Base-by-base conservation (phyloP, 2,888 invertebrate genomes). In the Chrysodeixis includens region DNA sequence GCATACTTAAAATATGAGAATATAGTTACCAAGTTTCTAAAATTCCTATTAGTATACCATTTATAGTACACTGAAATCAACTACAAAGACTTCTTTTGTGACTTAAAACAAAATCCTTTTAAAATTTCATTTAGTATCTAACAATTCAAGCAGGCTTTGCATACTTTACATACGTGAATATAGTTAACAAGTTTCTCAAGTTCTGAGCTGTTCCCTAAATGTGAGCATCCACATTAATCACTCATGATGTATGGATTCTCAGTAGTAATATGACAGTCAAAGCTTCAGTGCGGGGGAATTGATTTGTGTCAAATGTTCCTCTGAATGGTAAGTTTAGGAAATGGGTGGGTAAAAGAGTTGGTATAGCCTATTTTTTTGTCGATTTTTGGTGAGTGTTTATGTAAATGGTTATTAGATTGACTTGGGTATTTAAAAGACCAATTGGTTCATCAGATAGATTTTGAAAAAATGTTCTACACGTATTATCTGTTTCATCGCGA, bases 101-200 rank as follows among this genome's bases (percentile, higher is more conserved):
- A n/a, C n/a, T n/a, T n/a, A n/a, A n/a, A 35, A 14, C 35, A 35
- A 14, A 35, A 35, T 35, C 12, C 22, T 53, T 69, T 52, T 4
- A 55, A n/a, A 49, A n/a, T n/a, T 30, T 55, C 30, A 32, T 56
- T 57, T 12, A 26, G 30, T 8, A 53, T 30, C 30, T n/a, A n/a
- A n/a, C n/a, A n/a, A n/a, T n/a, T n/a, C n/a, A n/a, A n/a, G n/a
- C n/a, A n/a, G n/a, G n/a, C n/a, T n/a, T n/a, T n/a, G n/a, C 9
- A 49, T 62, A 69, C 26, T 62, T 26, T 53, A 56, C 46, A 12
- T n/a, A 12, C 62, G 35, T 22, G 18, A 16, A 52, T 55, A 54
- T 35, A 52, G 66, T 66, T 72, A 26, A 16, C 56, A 60, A 71
- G 62, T 71, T 71, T 18, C 62, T 54, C 55, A 54, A 68, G 62